These are phyloP conservation scores for Momotus momota DNA, from an alignment of 2,797 vertebrate genomes.

Conservation along the genomic window DNA sequence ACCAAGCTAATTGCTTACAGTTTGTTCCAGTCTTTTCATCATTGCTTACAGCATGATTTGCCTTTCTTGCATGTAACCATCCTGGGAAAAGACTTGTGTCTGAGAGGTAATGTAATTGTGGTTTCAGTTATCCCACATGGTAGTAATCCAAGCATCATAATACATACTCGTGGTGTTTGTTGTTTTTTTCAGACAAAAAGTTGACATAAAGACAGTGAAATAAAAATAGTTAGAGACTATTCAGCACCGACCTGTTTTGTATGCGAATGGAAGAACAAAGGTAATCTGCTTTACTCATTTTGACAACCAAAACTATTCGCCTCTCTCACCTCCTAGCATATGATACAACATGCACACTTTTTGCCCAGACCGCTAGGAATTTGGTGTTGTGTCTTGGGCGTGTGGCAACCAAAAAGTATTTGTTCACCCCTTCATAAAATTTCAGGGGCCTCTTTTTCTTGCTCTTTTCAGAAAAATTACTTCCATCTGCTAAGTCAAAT, in stretches of 20 bases:
- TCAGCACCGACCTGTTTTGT: background rate
- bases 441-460: background rate
- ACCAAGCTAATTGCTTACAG: background rate
- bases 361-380: background rate
- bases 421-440: background rate
- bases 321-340: background rate
- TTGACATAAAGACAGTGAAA: background rate
- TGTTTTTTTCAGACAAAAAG: background rate
- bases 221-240: background rate
- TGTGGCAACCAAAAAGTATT: background rate
- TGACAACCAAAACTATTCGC: background rate
- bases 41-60: conserved; percentile 1
- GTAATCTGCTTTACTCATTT: background rate
- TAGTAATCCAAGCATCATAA: conserved; percentile 10
- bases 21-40: conserved; percentile 1
- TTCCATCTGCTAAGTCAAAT: conserved; percentile 22
- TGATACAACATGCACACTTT: background rate
- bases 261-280: background rate
- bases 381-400: background rate
- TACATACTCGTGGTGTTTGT: background rate
- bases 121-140: conserved; percentile 27
- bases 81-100: background rate
- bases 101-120: conserved; percentile 2
- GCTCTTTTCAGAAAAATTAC: background rate
- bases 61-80: background rate